Evolutionary conservation across 2,888 invertebrate species (phyloP).

Genomic region (Cantharis flavilabris): DNA sequence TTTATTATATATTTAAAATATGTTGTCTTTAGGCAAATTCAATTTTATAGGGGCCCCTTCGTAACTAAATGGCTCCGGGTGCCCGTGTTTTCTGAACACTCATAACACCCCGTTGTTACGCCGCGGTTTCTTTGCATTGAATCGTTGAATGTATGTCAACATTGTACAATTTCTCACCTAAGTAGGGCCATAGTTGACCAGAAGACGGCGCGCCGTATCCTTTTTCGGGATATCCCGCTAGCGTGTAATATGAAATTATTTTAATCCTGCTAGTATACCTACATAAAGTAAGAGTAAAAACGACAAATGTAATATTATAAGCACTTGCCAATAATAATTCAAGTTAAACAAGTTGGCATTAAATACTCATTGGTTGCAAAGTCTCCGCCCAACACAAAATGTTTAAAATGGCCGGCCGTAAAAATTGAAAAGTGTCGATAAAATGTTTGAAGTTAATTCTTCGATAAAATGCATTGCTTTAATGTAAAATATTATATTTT

Average conservation of each 20-base stretch:
- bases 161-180: no score
- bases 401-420: conserved; percentile 44
- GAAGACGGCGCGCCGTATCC: no score
- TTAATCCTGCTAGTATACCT: background rate
- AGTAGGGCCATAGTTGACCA: no score
- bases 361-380: conserved; percentile 31
- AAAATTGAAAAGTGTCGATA: background rate
- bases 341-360: conserved; percentile 27
- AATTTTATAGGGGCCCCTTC: no score
- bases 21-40: no score
- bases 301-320: conserved; percentile 3
- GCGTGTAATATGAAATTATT: background rate
- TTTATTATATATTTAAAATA: no score
- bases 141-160: no score
- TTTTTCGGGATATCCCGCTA: no score
- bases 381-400: conserved; percentile 39
- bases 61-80: no score
- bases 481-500: background rate
- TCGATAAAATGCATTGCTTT: background rate
- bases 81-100: no score
- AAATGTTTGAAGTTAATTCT: background rate
- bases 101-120: no score
- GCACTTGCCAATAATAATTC: conserved; percentile 12
- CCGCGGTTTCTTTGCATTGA: no score
- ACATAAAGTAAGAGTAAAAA: background rate